A percentile compares a stretch with the other conserved stretches of the same genome.
phyloP scores from a whole-genome alignment of 2,113 vertebrate genomes.

The Chauna torquata region DNA sequence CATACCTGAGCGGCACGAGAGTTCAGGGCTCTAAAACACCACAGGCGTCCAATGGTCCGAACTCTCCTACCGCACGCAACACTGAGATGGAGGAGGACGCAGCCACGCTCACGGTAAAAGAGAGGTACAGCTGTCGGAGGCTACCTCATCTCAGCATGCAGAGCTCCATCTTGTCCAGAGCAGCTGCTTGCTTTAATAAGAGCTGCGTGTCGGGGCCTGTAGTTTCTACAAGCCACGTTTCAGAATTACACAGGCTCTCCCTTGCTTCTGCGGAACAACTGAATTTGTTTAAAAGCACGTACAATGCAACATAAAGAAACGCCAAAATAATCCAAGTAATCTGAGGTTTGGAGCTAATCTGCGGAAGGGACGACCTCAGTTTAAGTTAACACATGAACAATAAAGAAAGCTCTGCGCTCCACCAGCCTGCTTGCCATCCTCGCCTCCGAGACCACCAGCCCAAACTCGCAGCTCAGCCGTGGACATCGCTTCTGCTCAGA shows the following conservation, averaged over 20 bases:
- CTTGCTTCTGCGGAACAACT: not conserved
- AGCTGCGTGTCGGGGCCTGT: not conserved
- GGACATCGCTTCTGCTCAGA: not conserved
- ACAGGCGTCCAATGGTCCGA: not conserved
- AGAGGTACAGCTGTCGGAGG: not conserved
- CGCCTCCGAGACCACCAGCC: accelerated
- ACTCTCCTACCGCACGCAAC: not conserved
- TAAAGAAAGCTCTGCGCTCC: not conserved
- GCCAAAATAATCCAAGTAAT: not conserved
- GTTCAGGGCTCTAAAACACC: not conserved
- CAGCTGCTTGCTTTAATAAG: not conserved
- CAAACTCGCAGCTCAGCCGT: accelerated
- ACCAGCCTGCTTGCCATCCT: not conserved
- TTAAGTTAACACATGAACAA: not conserved
- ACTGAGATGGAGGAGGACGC: not conserved
- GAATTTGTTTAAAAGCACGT: accelerated
- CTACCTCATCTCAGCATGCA: not conserved
- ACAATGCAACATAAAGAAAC: not conserved
- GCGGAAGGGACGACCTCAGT: not conserved
- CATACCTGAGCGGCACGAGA: not conserved
- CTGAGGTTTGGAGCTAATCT: not conserved
- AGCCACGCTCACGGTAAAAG: accelerated
- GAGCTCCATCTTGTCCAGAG: not conserved
- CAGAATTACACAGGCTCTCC: not conserved
- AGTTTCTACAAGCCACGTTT: not conserved